These are phyloP conservation scores for Microctonus aethiopoides DNA, from an alignment of 2,888 invertebrate species.

Conservation along the genomic window DNA sequence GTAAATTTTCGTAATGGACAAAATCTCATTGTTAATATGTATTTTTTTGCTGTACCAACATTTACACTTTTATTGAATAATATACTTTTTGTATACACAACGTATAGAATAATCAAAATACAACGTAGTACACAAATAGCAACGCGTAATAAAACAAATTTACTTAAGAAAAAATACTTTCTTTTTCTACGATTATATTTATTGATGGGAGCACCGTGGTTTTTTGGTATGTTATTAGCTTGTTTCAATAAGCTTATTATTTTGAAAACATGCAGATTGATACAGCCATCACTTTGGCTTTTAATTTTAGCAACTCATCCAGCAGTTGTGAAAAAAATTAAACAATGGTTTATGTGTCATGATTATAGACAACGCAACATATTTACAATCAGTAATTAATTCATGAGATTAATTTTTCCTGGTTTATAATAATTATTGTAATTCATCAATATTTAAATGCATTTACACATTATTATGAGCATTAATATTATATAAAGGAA, in stretches of 20 bases:
- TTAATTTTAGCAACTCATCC: conserved; percentile 43
- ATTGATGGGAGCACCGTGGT: conserved; percentile 58
- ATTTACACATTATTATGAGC: too few relatives aligned
- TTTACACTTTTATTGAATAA: conserved; percentile 52
- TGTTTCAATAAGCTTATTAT: conserved; percentile 49
- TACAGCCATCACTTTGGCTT: conserved; percentile 53
- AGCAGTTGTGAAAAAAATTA: conserved; percentile 31
- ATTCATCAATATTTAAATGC: neutral
- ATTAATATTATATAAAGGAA: neutral
- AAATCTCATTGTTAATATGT: conserved; percentile 48
- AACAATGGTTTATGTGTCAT: neutral
- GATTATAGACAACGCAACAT: conserved; percentile 5
- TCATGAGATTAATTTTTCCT: neutral
- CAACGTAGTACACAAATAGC: conserved; percentile 49
- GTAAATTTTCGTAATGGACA: conserved; percentile 43
- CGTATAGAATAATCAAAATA: conserved; percentile 50
- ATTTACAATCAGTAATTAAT: conserved; percentile 11
- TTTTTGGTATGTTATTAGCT: conserved; percentile 49
- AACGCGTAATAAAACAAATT: conserved; percentile 44
- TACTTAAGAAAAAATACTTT: conserved; percentile 49
- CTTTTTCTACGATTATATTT: conserved; percentile 52
- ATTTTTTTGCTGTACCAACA: conserved; percentile 51
- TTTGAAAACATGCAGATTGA: conserved; percentile 50
- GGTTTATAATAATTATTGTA: neutral
- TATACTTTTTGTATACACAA: conserved; percentile 51